A percentile compares a stretch with the other conserved stretches of the same genome.
Conservation (phyloP, 1,140 invertebrate genomes). For the Penaeus japonicus region DNA sequence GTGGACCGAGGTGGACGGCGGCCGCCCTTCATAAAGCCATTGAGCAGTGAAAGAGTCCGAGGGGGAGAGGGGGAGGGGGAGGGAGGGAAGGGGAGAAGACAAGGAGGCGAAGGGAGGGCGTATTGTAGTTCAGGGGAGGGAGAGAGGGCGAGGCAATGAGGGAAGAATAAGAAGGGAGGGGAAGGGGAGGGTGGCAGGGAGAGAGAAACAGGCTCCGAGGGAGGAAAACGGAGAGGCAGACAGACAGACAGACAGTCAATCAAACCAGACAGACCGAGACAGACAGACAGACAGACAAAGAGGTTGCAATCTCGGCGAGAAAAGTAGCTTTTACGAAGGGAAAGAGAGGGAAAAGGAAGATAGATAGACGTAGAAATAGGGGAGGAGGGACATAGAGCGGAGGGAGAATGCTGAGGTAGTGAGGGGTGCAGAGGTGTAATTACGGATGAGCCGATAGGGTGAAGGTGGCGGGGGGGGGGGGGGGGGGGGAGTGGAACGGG, state of each 20-base stretch:
- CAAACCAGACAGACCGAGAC: not conserved
- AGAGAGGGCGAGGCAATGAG: not conserved
- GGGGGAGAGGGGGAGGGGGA: not conserved
- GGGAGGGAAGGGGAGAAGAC: not conserved
- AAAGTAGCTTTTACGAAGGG: too few relatives aligned
- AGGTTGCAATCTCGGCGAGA: not conserved
- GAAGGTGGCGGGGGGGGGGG: too few relatives aligned
- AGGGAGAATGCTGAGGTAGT: too few relatives aligned
- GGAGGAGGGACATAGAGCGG: not conserved
- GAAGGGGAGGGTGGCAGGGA: not conserved
- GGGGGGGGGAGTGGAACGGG: too few relatives aligned
- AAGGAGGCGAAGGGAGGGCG: not conserved
- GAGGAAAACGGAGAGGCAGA: not conserved
- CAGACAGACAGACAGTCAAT: too few relatives aligned
- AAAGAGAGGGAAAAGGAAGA: not conserved
- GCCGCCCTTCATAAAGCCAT: conserved; percentile 40
- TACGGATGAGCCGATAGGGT: too few relatives aligned
- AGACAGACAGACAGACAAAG: not conserved
- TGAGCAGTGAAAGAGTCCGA: conserved; percentile 14
- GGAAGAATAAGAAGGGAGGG: not conserved
- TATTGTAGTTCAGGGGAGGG: not conserved
- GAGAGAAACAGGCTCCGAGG: not conserved
- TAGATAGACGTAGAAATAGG: not conserved
- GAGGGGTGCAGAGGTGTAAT: too few relatives aligned
- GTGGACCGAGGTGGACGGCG: not conserved